These are phyloP conservation scores for Petrolisthes cinctipes DNA, from an alignment of 2,888 invertebrate genomes.

Conservation along the genomic window DNA sequence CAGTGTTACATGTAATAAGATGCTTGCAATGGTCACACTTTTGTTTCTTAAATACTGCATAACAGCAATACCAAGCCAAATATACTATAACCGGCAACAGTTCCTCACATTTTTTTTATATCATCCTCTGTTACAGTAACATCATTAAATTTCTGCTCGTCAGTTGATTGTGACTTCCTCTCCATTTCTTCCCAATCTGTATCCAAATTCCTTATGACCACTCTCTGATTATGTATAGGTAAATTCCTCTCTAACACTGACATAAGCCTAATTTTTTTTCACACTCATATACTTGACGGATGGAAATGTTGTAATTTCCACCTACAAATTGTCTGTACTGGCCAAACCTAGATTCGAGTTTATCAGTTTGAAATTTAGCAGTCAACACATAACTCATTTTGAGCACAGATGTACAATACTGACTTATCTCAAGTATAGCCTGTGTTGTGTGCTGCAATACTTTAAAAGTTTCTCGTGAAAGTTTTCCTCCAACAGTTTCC, in stretches of 20 bases:
- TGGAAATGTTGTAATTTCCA: neutral
- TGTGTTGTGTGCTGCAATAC: neutral
- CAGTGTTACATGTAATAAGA: neutral
- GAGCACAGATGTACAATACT: neutral
- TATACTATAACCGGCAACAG: neutral
- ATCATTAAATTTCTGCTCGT: neutral
- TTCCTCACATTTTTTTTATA: neutral
- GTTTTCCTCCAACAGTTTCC: neutral
- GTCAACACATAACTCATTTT: neutral
- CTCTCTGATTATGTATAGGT: neutral
- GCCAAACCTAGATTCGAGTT: neutral
- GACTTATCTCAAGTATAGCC: no score
- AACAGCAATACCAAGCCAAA: neutral
- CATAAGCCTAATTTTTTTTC: neutral
- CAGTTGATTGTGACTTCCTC: neutral
- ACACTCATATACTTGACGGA: no score
- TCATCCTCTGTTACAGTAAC: neutral
- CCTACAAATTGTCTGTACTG: neutral
- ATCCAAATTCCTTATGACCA: neutral
- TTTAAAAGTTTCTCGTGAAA: neutral
- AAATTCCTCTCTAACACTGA: neutral
- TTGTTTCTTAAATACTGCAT: neutral
- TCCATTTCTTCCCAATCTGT: neutral
- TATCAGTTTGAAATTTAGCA: neutral
- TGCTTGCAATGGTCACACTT: neutral